Percentiles rank a stretch among this genome's conserved stretches.
Conservation (phyloP, 1,140 invertebrate species). For the Caenorhabditis remanei region DNA sequence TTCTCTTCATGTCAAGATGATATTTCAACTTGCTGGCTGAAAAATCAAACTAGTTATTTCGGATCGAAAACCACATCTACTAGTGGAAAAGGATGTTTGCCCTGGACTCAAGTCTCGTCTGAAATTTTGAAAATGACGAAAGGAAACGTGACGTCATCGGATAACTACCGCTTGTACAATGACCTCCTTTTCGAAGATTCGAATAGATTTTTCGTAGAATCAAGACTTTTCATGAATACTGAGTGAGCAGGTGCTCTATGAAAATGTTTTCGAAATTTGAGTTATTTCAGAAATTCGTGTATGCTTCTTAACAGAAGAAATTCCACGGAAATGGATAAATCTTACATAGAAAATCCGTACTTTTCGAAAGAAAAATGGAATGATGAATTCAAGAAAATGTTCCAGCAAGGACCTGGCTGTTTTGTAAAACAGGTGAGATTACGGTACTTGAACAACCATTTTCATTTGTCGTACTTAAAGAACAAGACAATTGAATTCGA, state of each 20-base stretch:
- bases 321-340: neutral
- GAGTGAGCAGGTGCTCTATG: neutral
- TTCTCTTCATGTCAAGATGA: conserved; percentile 49
- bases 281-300: conserved; percentile 14
- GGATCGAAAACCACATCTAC: neutral
- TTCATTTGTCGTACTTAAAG: neutral
- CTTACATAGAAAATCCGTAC: neutral
- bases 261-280: neutral
- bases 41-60: neutral
- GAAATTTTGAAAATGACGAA: conserved; percentile 11
- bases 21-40: conserved; percentile 16
- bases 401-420: conserved; percentile 19
- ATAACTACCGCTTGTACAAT: neutral
- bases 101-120: conserved; percentile 22
- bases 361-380: neutral
- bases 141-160: neutral
- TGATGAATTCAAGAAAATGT: conserved; percentile 13
- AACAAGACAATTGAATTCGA: conserved; percentile 23
- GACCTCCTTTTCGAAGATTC: conserved; percentile 25
- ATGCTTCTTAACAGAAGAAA: conserved; percentile 27
- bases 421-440: conserved; percentile 12
- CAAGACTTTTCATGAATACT: conserved; percentile 2
- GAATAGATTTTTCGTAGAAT: neutral
- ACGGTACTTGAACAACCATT: too few relatives aligned
- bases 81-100: neutral